Evolutionary conservation across 2,113 vertebrate genomes (phyloP).

Genomic region (Thymallus thymallus): DNA sequence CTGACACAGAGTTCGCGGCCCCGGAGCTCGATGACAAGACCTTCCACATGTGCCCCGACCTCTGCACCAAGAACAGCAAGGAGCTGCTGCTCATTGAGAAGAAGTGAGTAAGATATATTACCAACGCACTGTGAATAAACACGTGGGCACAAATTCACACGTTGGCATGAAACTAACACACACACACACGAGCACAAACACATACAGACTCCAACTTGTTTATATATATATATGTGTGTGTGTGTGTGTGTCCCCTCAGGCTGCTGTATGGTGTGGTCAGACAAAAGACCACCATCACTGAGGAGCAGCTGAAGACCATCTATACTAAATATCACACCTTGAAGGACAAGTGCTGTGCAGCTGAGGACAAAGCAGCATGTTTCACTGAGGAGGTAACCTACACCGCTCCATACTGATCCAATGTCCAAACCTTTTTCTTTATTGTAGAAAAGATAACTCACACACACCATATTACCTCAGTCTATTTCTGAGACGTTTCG

Average conservation of each 20-base stretch:
- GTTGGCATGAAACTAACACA: too few species aligned
- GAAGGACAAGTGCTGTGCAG: conserved; percentile 12
- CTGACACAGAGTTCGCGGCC: background rate
- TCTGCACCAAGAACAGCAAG: background rate
- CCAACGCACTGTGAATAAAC: too few species aligned
- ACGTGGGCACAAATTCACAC: too few species aligned
- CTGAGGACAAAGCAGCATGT: conserved; percentile 6
- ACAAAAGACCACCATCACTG: background rate
- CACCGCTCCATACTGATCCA: too few species aligned
- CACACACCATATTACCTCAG: too few species aligned
- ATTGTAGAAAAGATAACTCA: too few species aligned
- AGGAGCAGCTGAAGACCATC: background rate
- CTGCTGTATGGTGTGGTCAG: conserved; percentile 2
- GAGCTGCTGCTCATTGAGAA: background rate
- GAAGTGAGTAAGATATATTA: background rate
- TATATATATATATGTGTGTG: too few species aligned
- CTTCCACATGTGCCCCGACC: background rate
- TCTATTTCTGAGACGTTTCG: too few species aligned
- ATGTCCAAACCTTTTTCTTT: too few species aligned
- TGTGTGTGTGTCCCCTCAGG: background rate
- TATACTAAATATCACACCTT: background rate
- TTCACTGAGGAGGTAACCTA: conserved; percentile 4
- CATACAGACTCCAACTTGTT: too few species aligned
- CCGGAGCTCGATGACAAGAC: background rate
- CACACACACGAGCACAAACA: too few species aligned